These are phyloP conservation scores for Acanthochromis polyacanthus DNA, from an alignment of 2,113 vertebrate species.

Conservation along the genomic window DNA sequence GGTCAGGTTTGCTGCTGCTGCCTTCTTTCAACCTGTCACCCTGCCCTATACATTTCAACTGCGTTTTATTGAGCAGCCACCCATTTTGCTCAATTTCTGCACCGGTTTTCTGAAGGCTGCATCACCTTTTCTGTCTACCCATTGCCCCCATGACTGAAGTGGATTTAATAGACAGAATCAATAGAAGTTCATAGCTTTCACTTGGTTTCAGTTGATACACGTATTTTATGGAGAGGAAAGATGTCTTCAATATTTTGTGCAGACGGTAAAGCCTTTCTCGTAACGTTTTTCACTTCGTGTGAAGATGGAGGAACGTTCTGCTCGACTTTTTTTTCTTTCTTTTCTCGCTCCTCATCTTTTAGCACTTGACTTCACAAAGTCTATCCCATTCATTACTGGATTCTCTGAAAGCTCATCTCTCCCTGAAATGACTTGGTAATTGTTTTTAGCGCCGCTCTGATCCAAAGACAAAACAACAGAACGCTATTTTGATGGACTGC, in stretches of 20 bases:
- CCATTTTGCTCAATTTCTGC: constrained; percentile 48
- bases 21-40: neutral
- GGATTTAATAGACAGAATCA: constrained; percentile 56
- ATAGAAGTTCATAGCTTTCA: constrained; percentile 49
- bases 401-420: constrained; percentile 63
- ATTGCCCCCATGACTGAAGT: constrained; percentile 29
- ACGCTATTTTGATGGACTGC: constrained; percentile 64
- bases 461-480: constrained; percentile 72
- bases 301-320: constrained; percentile 34
- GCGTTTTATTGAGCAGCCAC: constrained; percentile 36
- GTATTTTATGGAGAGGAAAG: constrained; percentile 41
- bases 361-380: constrained; percentile 58
- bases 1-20: constrained; percentile 1
- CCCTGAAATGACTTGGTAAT: constrained; percentile 70
- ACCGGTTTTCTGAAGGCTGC: constrained; percentile 40
- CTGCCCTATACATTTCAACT: constrained; percentile 1
- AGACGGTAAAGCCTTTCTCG: constrained; percentile 18
- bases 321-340: constrained; percentile 19
- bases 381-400: constrained; percentile 63
- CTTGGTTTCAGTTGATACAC: constrained; percentile 52
- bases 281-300: constrained; percentile 4
- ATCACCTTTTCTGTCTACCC: constrained; percentile 20
- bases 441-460: constrained; percentile 59
- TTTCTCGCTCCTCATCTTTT: constrained; percentile 45
- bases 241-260: constrained; percentile 33